A percentile compares a stretch with the other conserved stretches of the same genome.
phyloP scores from a whole-genome alignment of 2,888 invertebrate species.

The Drepana falcataria region DNA sequence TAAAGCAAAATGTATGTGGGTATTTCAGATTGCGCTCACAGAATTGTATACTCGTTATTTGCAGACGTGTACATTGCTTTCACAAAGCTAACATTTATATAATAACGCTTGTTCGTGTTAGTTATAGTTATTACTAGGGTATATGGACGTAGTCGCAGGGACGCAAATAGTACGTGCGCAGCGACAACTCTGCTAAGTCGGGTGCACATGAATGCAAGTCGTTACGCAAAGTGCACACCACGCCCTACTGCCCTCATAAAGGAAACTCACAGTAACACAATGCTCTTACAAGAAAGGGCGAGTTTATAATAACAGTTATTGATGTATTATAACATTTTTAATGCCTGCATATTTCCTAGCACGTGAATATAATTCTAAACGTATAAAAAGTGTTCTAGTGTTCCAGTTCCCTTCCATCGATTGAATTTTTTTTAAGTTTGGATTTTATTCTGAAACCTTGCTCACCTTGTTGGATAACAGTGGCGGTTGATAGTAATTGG shows the following conservation, averaged over 20 bases:
- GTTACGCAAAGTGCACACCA: constrained; percentile 54
- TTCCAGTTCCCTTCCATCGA: too few species aligned
- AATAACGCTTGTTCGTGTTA: background rate
- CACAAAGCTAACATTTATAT: background rate
- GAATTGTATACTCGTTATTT: background rate
- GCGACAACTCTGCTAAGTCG: constrained; percentile 5
- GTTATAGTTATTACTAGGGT: background rate
- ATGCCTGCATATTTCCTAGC: too few species aligned
- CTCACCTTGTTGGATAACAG: too few species aligned
- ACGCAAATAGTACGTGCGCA: background rate
- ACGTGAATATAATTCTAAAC: too few species aligned
- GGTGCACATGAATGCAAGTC: constrained; percentile 48
- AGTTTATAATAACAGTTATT: too few species aligned
- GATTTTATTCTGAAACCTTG: too few species aligned
- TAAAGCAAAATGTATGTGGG: too few species aligned
- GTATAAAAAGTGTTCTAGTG: too few species aligned
- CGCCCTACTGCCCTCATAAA: constrained; percentile 40
- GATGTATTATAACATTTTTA: too few species aligned
- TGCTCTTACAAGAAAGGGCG: constrained; percentile 6
- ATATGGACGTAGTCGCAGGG: background rate
- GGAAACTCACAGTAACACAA: constrained; percentile 7
- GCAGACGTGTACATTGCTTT: too few species aligned
- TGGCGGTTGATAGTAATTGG: too few species aligned
- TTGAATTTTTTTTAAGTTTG: too few species aligned
- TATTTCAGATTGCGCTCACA: background rate